phyloP scores from a whole-genome alignment of 2,888 invertebrate genomes.

The Drosophila affinis region DNA sequence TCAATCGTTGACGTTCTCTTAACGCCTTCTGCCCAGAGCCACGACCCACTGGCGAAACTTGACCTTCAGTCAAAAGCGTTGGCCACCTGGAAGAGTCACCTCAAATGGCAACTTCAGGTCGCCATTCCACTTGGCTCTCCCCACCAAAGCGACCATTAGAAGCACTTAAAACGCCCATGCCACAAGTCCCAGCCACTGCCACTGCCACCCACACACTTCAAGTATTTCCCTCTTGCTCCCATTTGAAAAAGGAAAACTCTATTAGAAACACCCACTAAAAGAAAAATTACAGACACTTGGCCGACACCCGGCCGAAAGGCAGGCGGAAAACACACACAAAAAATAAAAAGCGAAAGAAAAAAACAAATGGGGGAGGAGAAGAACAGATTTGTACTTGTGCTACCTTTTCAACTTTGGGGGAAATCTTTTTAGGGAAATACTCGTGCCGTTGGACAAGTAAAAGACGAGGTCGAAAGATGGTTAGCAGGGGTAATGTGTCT shows the following conservation, averaged over 20 bases:
- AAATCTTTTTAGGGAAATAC: slow-evolving; percentile 63
- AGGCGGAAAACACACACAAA: slow-evolving; percentile 4
- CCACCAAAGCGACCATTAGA: slow-evolving; percentile 63
- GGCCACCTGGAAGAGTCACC: slow-evolving; percentile 11
- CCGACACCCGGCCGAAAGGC: slow-evolving; percentile 43
- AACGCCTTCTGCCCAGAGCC: neutral
- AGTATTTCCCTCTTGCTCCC: neutral
- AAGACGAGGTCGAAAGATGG: neutral
- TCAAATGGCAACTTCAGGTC: slow-evolving; percentile 6
- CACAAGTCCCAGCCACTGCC: slow-evolving; percentile 21
- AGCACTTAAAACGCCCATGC: slow-evolving; percentile 66
- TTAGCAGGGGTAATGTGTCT: slow-evolving; percentile 4
- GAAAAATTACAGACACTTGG: slow-evolving; percentile 75
- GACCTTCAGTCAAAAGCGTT: slow-evolving; percentile 48
- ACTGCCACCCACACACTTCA: slow-evolving; percentile 16
- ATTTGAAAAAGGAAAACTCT: slow-evolving; percentile 61
- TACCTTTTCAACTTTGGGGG: slow-evolving; percentile 35
- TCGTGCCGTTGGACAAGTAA: slow-evolving; percentile 5
- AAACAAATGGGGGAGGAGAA: slow-evolving; percentile 29
- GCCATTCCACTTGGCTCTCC: neutral
- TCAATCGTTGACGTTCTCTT: neutral
- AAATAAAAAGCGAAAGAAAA: slow-evolving; percentile 30
- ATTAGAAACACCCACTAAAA: slow-evolving; percentile 67
- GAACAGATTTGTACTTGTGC: slow-evolving; percentile 31
- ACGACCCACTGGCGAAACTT: slow-evolving; percentile 11